These are phyloP conservation scores for Carettochelys insculpta DNA, from an alignment of 2,113 vertebrate species.

Conservation along the genomic window DNA sequence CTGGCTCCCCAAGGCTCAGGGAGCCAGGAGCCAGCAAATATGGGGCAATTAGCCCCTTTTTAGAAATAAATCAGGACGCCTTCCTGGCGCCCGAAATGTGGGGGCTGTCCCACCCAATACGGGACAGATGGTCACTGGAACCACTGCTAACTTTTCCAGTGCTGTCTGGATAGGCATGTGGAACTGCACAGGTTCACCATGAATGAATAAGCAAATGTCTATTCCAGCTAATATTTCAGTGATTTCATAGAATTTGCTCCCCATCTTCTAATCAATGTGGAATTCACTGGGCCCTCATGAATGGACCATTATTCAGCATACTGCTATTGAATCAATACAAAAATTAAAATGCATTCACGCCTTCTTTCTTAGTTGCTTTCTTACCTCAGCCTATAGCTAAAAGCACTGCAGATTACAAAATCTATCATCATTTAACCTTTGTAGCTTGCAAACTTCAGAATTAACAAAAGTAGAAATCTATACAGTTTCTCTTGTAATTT, in stretches of 20 bases:
- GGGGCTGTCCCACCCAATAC: too few relatives aligned
- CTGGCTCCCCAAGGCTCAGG: too few relatives aligned
- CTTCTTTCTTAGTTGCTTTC: neutral
- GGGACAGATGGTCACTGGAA: too few relatives aligned
- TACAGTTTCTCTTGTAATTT: slow-evolving; percentile 60
- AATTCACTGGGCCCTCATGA: neutral
- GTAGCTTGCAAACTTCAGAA: slow-evolving; percentile 38
- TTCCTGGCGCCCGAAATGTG: too few relatives aligned
- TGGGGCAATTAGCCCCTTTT: too few relatives aligned
- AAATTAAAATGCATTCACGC: neutral
- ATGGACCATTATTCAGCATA: neutral
- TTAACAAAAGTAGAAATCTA: slow-evolving; percentile 54
- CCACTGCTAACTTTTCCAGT: neutral
- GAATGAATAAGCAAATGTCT: neutral
- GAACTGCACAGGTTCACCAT: neutral
- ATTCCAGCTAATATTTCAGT: neutral
- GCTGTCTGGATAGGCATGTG: neutral
- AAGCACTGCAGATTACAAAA: neutral
- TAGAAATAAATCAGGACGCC: too few relatives aligned
- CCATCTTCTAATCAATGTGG: neutral
- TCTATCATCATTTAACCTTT: slow-evolving; percentile 38
- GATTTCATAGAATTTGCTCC: rapidly evolving
- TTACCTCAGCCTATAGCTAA: neutral
- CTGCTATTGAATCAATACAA: neutral
- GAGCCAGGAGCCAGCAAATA: too few relatives aligned